These are phyloP conservation scores for Arctia plantaginis DNA, from an alignment of 2,888 invertebrate species.

Conservation along the genomic window DNA sequence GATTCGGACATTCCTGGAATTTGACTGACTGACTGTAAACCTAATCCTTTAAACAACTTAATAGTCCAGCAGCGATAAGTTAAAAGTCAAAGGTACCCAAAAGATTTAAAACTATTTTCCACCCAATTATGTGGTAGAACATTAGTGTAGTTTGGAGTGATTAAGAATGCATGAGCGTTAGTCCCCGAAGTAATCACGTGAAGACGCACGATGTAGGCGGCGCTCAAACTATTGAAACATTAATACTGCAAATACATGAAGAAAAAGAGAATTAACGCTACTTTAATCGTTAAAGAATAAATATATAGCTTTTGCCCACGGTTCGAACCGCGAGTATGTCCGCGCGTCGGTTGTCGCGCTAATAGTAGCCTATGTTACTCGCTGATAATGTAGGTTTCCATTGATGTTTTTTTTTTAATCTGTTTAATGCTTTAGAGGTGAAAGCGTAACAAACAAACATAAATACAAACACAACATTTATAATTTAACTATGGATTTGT, in stretches of 20 bases:
- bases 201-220: conserved; percentile 33
- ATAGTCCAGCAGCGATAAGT: neutral
- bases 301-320: neutral
- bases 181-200: conserved; percentile 47
- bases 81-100: conserved; percentile 1
- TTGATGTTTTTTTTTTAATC: too few species aligned
- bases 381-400: too few species aligned
- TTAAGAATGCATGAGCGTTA: conserved; percentile 42
- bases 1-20: neutral
- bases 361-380: too few species aligned
- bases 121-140: conserved; percentile 41
- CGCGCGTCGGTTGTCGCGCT: too few species aligned
- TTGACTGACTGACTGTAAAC: too few species aligned
- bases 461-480: too few species aligned
- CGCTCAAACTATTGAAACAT: conserved; percentile 43
- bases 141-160: conserved; percentile 40
- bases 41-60: neutral
- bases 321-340: too few species aligned
- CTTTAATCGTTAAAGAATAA: neutral
- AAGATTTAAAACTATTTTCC: conserved; percentile 18
- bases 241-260: conserved; percentile 33
- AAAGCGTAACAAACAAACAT: too few species aligned
- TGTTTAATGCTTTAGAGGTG: too few species aligned
- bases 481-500: too few species aligned
- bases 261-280: neutral